Evolutionary conservation across 1,140 invertebrate genomes (phyloP), one percentile per base, ranked within the genome.

Genomic region (Heliconius hewitsoni): DNA sequence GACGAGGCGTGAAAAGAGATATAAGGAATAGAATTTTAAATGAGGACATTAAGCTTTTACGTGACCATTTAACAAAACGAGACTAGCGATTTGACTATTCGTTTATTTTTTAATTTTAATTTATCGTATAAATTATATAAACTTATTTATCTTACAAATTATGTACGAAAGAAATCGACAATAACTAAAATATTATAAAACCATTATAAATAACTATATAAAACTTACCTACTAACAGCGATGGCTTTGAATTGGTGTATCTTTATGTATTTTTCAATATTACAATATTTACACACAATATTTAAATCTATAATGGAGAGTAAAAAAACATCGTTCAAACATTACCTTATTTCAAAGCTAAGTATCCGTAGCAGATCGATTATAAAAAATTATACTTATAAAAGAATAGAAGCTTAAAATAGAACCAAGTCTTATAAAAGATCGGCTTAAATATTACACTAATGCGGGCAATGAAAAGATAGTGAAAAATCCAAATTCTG

Each of bases 1-100:
- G 75, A 77, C 76, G 76, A 77, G 76, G 39, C 76, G 76, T 77
- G 76, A 77, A 23, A 77, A 77, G 76, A 77, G 76, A 77, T 77
- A 77, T 76, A 77, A 77, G 76, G 76, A 77, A 77, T 77, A 55
- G 76, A 77, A 77, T 77, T 72, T 77, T 77, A 77, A 77, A 77
- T 77, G 76, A 77, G 76, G 46, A 50, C 76, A 77, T 77, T 77
- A 77, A 77, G 76, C 66, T 77, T 77, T 72, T 71, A 77, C 76
- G 76, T 77, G 76, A 55, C 76, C 70, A 77, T 77, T 70, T 27
- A 77, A 77, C 71, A 77, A 77, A 77, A 77, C 76, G 76, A 77
- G 76, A 77, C 76, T 72, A 37, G 66, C 27, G 55, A 55, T 77
- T 55, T 52, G 60, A 39, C 8, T 70, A 19, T 71, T 77, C 27